Conservation (phyloP, 23 tunicate genomes). For the Trididemnum nubilum region DNA sequence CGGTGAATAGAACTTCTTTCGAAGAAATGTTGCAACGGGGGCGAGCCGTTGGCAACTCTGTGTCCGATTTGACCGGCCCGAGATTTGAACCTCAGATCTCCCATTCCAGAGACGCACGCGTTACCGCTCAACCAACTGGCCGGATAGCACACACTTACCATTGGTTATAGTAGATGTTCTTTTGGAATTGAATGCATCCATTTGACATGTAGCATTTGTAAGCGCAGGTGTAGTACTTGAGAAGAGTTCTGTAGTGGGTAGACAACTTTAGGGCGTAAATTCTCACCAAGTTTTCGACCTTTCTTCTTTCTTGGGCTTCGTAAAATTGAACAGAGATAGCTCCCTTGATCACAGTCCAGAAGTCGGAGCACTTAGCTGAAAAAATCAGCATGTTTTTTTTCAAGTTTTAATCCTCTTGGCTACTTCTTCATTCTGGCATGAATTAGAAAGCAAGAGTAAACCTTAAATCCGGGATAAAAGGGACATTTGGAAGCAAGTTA, state of each 20-base stretch:
- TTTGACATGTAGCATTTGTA: conserved; percentile 51
- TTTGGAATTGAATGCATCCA: conserved; percentile 37
- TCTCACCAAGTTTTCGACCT: conserved; percentile 11
- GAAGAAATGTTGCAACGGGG: no score
- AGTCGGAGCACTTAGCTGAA: neutral
- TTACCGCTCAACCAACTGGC: no score
- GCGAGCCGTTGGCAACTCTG: no score
- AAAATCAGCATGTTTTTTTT: neutral
- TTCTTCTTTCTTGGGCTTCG: conserved; percentile 3
- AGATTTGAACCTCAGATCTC: no score
- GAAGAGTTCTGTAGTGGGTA: conserved; percentile 10
- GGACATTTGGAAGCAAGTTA: no score
- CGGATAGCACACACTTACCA: conserved; percentile 30
- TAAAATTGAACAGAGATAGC: neutral
- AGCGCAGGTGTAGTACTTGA: conserved; percentile 43
- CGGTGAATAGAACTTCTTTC: no score
- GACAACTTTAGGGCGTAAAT: conserved; percentile 23
- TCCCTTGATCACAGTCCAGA: neutral
- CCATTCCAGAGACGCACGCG: no score
- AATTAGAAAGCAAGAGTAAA: no score
- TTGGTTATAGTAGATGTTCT: conserved; percentile 22
- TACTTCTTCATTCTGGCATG: no score
- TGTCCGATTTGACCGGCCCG: no score
- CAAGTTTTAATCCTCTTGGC: no score
- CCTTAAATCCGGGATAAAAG: no score